Evolutionary conservation across 2,888 invertebrate genomes (phyloP), one percentile per base, ranked within the genome.

Genomic region (Flexamia atlantica): DNA sequence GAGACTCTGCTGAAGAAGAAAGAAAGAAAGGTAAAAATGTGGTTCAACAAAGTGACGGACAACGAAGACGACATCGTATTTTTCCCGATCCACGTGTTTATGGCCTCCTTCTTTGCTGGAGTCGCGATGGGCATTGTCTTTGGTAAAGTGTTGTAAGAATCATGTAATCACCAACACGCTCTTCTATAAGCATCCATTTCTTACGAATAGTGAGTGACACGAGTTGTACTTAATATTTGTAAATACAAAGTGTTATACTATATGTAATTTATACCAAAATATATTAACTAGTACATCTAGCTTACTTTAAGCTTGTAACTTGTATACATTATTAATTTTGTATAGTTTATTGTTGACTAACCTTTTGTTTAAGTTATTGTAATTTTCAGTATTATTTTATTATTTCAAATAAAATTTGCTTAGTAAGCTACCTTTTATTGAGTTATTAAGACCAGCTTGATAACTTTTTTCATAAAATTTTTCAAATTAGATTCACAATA

Each of bases 51-150:
- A 70, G 84, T 87, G n/a, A 85, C 87, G 79, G 93, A 93, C 32
- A 94, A 94, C 87, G 93, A 94, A 28, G 90, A 93, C 83, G 90
- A 91, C 17, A 94, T 94, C 88, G 93, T 93, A 89, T 91, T 95
- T 76, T 94, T 94, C 87, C 95, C 96, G 90, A 92, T 95, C 70
- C 96, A 97, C 88, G 93, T 97, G 86, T 97, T 97, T 90, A 88
- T 95, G 86, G 93, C 94, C 82, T 95, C 96, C n/a, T 97, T 96
- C 90, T 92, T 94, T 86, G 96, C 94, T 87, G 97, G 97, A 82
- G 90, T 96, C 89, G 95, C 96, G 83, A 89, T 97, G 88, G 97
- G 97, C 1, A 86, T 89, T 76, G 86, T 87, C 53, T 87, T 85
- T 81, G 88, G 88, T 42, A 85, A 60, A 84, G 42, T 84, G 28